Base-by-base conservation (phyloP, 2,797 vertebrate species). In the Xiphorhynchus erythropygius region DNA sequence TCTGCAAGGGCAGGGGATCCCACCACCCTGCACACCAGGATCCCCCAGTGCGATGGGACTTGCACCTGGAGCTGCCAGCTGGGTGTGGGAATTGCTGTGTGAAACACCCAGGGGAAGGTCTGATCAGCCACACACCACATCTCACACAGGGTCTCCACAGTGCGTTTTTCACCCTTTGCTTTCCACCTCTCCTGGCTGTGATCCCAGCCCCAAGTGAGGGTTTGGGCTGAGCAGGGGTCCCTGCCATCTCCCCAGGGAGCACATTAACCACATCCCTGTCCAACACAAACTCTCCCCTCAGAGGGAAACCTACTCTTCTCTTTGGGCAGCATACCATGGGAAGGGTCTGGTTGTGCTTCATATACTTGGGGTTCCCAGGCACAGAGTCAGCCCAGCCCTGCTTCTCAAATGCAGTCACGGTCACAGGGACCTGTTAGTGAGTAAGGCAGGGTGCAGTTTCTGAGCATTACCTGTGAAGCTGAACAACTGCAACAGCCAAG, bases 1-100 rank as follows among this genome's bases (percentile, higher is more conserved):
- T 10, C 33, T 35, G 70, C 11, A 0, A 35, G 53, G 35, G 28
- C 64, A 18, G 73, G 37, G 78, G 13, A 69, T 46, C 33, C 71
- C 9, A 0, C 19, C 2, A 0, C 53, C 13, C 19, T 23, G 71
- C 42, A 5, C 11, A 35, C 24, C 30, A 2, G 0, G 0, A 5
- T 14, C 24, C n/a, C 41, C 8, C 57, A 2, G 33, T 0, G 7
- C 1, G 13, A 4, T 60, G n/a, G 68, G 18, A 33, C 7, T 42
- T 1, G 8, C 59, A 9, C 21, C 78, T 8, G 67, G 50, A 21
- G 59, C 79, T 41, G 37, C 56, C 1, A 0, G 63, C 53, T 6
- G 33, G 47, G 14, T 1, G 18, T 33, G 63, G 39, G 63, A 52
- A 63, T 23, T 1, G 1, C 30, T 15, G 11, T 14, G 62, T 32